Conservation (phyloP, 2,113 vertebrate species). For the Xiphorhynchus elegans region DNA sequence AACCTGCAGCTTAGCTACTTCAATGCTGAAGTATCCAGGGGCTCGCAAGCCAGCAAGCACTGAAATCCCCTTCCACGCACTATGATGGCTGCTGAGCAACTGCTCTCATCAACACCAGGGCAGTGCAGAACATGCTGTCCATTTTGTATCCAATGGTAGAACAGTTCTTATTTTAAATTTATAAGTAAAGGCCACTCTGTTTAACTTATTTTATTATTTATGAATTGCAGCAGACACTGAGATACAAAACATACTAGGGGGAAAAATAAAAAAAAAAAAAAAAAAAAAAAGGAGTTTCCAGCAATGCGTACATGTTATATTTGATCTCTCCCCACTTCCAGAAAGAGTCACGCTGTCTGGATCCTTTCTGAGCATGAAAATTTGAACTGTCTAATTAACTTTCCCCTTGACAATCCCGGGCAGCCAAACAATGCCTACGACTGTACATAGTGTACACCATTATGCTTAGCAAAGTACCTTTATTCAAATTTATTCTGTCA, state of each 20-base stretch:
- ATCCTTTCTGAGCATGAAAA: conserved; percentile 28
- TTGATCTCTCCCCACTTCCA: neutral
- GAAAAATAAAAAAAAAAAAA: neutral
- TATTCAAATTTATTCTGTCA: conserved; percentile 53
- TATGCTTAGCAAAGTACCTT: conserved; percentile 50
- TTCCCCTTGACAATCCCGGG: conserved; percentile 24
- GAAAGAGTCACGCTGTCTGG: neutral
- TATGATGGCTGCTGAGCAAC: neutral
- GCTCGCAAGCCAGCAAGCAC: neutral
- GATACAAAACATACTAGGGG: neutral
- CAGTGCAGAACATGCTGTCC: accelerated
- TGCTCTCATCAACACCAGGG: neutral
- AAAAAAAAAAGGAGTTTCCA: neutral
- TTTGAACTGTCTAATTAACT: conserved; percentile 52
- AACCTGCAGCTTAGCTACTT: neutral
- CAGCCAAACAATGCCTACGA: conserved; percentile 21
- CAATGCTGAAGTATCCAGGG: neutral
- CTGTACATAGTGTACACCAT: conserved; percentile 9
- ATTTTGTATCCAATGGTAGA: neutral
- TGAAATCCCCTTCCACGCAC: neutral
- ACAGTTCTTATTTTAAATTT: neutral
- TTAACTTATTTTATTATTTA: neutral
- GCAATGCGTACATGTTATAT: neutral
- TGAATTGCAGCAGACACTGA: neutral
- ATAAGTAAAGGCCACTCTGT: neutral